Percentiles rank a stretch among this genome's conserved stretches.
These are phyloP conservation scores for Antechinus flavipes DNA, from an alignment of 2,113 vertebrate genomes.

Conservation along the genomic window DNA sequence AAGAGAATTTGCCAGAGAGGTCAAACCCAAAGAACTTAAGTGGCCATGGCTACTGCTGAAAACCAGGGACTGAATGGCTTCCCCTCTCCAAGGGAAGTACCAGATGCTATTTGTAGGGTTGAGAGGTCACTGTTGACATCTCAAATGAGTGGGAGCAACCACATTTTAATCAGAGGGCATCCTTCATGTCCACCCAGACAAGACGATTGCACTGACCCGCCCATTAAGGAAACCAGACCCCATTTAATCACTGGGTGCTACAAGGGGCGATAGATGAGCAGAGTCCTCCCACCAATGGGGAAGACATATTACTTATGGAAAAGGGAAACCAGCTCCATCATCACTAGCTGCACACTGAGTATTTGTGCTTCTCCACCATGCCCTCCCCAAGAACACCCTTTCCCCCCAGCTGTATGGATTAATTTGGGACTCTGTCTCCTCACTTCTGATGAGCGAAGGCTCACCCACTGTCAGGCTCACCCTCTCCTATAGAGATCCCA, in stretches of 20 bases:
- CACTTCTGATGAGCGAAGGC: constrained; percentile 63
- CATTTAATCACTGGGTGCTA: constrained; percentile 31
- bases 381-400: constrained; percentile 67
- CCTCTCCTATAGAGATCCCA: constrained; percentile 66
- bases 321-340: background rate
- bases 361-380: constrained; percentile 18
- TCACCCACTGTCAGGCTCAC: background rate
- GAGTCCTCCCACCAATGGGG: background rate
- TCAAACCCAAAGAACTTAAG: background rate
- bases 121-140: constrained; percentile 57
- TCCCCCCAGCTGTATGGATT: constrained; percentile 41
- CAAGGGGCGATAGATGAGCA: background rate
- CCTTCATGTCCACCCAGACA: background rate
- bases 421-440: constrained; percentile 59
- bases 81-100: constrained; percentile 44
- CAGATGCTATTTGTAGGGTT: constrained; percentile 38
- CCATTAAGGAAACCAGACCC: constrained; percentile 14
- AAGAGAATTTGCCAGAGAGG: background rate
- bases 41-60: background rate
- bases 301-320: background rate
- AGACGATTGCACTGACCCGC: background rate
- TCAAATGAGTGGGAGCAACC: constrained; percentile 44
- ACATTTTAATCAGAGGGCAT: constrained; percentile 52
- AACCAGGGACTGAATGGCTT: background rate
- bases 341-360: background rate